A percentile compares a stretch with the other conserved stretches of the same genome.
These are phyloP conservation scores for Agelas oroides DNA, from an alignment of 37 sponge, comb jelly and placozoan species.

Conservation along the genomic window DNA sequence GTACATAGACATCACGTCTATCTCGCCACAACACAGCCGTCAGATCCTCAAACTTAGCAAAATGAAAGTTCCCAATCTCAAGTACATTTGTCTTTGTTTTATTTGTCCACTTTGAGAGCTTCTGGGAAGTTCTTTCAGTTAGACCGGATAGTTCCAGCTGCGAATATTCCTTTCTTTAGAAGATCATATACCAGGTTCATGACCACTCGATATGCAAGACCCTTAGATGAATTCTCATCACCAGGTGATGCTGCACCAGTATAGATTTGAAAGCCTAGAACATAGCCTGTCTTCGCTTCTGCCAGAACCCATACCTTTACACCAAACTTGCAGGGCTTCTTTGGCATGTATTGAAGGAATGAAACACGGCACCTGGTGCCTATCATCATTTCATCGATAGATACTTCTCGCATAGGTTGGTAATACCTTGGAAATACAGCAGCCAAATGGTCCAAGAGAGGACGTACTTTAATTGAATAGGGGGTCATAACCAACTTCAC, in stretches of 20 bases:
- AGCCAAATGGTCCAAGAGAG: too few relatives aligned
- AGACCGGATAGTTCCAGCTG: too few relatives aligned
- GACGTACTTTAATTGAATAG: too few relatives aligned
- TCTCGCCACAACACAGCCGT: too few relatives aligned
- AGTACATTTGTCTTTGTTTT: too few relatives aligned
- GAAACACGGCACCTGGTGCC: constrained; percentile 24
- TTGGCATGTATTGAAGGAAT: constrained; percentile 55
- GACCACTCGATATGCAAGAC: constrained; percentile 12
- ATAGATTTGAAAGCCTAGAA: constrained; percentile 1
- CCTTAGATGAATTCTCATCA: background rate
- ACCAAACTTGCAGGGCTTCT: constrained; percentile 51
- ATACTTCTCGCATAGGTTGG: constrained; percentile 23
- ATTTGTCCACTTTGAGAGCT: too few relatives aligned
- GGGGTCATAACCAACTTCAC: background rate
- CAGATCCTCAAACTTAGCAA: too few relatives aligned
- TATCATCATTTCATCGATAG: constrained; percentile 65
- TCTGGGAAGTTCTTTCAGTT: too few relatives aligned
- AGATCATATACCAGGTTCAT: constrained; percentile 24
- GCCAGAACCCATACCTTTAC: constrained; percentile 39
- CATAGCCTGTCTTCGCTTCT: constrained; percentile 21
- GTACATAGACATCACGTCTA: too few relatives aligned
- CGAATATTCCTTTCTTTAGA: too few relatives aligned
- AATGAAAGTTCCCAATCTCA: too few relatives aligned
- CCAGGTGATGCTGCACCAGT: constrained; percentile 2
- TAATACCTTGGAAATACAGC: constrained; percentile 12